Evolutionary conservation across 2,797 vertebrate species (phyloP).

Genomic region (Protosalanx chinensis): DNA sequence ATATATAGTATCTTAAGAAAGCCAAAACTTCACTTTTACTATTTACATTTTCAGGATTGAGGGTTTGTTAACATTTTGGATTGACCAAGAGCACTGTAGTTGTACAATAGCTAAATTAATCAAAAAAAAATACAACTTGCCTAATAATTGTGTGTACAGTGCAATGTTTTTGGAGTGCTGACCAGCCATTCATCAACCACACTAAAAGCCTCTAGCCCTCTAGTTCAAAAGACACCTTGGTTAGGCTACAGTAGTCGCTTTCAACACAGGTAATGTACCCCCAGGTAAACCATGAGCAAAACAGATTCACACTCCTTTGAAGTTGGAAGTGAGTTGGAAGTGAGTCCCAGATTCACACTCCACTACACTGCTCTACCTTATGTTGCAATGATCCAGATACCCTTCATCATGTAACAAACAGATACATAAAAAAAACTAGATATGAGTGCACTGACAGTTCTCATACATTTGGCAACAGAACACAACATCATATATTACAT

Average conservation of each 20-base stretch:
- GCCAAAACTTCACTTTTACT: no score
- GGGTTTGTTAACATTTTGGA: no score
- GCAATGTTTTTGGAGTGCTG: constrained; percentile 1
- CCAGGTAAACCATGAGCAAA: constrained; percentile 27
- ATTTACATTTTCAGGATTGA: no score
- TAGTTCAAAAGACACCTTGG: background rate
- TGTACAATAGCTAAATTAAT: no score
- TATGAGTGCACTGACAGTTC: constrained; percentile 28
- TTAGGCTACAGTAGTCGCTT: constrained; percentile 2
- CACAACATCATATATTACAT: background rate
- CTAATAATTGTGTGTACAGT: no score
- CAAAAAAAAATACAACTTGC: no score
- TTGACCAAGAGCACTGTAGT: no score
- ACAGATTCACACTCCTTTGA: constrained; percentile 21
- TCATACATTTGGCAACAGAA: constrained; percentile 36
- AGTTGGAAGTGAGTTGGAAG: no score
- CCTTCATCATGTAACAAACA: constrained; percentile 8
- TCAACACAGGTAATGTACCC: background rate
- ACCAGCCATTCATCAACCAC: background rate
- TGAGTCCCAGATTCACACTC: no score
- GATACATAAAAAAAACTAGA: background rate
- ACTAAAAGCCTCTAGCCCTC: background rate
- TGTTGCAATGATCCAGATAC: constrained; percentile 11
- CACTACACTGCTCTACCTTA: constrained; percentile 26
- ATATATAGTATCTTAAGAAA: no score